These are phyloP conservation scores for Glaucidium brasilianum DNA, from an alignment of 2,113 vertebrate species.

Conservation along the genomic window DNA sequence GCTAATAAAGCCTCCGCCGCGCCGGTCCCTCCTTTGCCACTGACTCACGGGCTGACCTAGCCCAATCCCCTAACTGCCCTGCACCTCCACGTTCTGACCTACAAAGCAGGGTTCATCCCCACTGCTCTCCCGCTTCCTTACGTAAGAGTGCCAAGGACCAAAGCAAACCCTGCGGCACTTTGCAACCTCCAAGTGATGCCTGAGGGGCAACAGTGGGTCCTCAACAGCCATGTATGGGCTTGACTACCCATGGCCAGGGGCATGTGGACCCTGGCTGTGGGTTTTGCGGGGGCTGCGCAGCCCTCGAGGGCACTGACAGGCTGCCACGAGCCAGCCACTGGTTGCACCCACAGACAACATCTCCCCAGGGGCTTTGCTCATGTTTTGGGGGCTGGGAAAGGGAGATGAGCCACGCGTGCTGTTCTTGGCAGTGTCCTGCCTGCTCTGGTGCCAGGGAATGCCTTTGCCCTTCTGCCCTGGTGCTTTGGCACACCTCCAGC, in stretches of 20 bases:
- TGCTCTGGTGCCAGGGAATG: neutral
- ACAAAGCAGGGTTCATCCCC: neutral
- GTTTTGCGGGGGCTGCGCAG: neutral
- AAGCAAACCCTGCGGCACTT: neutral
- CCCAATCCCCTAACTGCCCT: conserved; percentile 3
- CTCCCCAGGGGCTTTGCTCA: accelerated
- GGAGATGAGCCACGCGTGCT: neutral
- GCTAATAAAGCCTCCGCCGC: conserved; percentile 51
- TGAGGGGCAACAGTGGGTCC: neutral
- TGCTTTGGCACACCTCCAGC: neutral
- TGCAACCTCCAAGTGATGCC: neutral
- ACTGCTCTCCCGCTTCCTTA: neutral
- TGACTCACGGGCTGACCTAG: conserved; percentile 39
- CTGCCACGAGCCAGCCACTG: neutral
- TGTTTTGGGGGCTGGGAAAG: neutral
- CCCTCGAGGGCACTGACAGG: neutral
- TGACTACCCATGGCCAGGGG: accelerated
- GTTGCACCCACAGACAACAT: neutral
- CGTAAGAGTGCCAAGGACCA: neutral
- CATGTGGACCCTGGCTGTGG: accelerated
- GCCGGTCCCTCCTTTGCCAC: conserved; percentile 43
- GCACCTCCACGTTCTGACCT: conserved; percentile 30
- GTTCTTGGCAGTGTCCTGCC: neutral
- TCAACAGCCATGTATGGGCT: accelerated
- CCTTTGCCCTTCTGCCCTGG: neutral